A percentile compares a stretch with the other conserved stretches of the same genome.
Evolutionary conservation across 92 coral and sea anemone genomes (phyloP).

Genomic region (Siderastrea siderea): DNA sequence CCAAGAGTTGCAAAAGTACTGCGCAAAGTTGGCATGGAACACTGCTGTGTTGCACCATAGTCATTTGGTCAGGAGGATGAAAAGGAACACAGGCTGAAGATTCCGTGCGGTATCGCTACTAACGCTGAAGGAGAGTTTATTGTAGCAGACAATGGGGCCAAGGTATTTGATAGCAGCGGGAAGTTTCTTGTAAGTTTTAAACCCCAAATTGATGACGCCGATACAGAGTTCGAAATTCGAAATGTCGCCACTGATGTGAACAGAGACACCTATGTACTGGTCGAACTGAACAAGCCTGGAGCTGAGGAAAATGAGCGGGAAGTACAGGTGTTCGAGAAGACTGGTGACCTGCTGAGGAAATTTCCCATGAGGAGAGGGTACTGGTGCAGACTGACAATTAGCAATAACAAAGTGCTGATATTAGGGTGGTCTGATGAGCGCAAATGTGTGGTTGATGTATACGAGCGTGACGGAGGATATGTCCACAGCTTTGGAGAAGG

Average conservation of each 20-base stretch:
- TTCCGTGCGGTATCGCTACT: neutral
- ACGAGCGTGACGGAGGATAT: neutral
- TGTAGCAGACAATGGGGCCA: neutral
- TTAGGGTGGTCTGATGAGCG: neutral
- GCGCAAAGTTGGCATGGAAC: too few relatives aligned
- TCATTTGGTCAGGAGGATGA: neutral
- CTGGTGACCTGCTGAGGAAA: neutral
- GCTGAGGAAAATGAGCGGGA: neutral
- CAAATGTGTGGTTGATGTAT: neutral
- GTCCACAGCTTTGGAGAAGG: neutral
- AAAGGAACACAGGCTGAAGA: neutral
- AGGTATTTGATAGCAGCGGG: neutral
- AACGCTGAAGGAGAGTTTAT: neutral
- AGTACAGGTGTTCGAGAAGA: neutral
- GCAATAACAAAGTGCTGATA: neutral
- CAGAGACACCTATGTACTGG: neutral
- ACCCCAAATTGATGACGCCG: neutral
- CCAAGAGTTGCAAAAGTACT: neutral
- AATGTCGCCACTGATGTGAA: slow-evolving; percentile 12
- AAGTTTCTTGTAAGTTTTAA: neutral
- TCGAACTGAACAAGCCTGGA: neutral
- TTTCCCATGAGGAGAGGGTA: neutral
- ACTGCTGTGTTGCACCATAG: too few relatives aligned
- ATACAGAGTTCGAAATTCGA: neutral
- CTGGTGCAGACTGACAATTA: neutral